phyloP scores from a whole-genome alignment of 1,140 invertebrate species.

The Diabrotica virgifera region DNA sequence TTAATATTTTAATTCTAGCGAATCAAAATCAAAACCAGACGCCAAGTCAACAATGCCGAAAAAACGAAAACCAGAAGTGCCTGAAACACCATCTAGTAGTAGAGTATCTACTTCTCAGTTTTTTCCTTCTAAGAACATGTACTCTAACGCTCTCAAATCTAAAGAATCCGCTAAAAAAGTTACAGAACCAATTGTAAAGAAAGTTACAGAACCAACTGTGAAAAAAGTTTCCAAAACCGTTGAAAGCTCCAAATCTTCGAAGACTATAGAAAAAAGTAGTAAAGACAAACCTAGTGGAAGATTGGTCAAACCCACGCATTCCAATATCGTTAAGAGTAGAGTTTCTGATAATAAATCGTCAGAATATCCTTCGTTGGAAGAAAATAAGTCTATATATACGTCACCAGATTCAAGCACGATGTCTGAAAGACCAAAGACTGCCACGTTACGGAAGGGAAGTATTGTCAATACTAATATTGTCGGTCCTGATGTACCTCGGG shows the following conservation, averaged over 20 bases:
- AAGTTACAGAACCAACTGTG: background rate
- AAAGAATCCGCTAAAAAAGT: conserved; percentile 9
- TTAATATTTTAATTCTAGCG: background rate
- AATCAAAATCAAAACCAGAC: conserved; percentile 13
- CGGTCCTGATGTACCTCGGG: conserved; percentile 35
- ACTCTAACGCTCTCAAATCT: conserved; percentile 36
- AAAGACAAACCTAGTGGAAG: background rate
- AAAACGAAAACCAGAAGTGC: conserved; percentile 14
- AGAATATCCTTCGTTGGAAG: conserved; percentile 1
- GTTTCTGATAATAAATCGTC: background rate
- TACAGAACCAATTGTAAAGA: conserved; percentile 1
- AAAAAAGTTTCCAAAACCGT: background rate
- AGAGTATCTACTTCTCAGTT: conserved; percentile 38
- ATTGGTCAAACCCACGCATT: conserved; percentile 3
- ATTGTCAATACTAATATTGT: conserved; percentile 43
- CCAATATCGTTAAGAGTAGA: background rate
- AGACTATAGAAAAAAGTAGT: background rate
- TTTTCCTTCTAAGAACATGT: conserved; percentile 43
- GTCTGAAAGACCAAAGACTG: conserved; percentile 41
- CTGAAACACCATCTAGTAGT: conserved; percentile 28
- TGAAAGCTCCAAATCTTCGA: background rate
- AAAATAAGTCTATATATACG: background rate
- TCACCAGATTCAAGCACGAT: conserved; percentile 26
- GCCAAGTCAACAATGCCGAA: conserved; percentile 6
- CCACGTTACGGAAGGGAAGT: conserved; percentile 40